Base-by-base conservation (phyloP, 2,797 vertebrate species). In the Amazona ochrocephala region DNA sequence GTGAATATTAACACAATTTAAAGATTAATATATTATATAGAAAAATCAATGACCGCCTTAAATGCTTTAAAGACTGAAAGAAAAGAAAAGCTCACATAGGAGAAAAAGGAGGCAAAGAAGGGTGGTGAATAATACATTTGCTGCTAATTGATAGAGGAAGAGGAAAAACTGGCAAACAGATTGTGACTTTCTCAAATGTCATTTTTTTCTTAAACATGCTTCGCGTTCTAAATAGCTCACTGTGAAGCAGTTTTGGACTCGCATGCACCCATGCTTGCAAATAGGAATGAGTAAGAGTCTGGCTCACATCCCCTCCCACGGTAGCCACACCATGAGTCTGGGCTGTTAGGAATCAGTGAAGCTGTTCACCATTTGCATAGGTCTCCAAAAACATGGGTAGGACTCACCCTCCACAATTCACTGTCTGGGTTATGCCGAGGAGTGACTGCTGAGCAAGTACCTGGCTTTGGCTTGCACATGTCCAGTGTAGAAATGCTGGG, bases 171-270 rank as follows among this genome's bases (percentile, higher is more conserved):
- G 89, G 94, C 86, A 94, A 95, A 89, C 95, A 95, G 90, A 89
- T 86, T 87, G 92, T 95, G 92, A 90, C 94, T 96, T 94, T 96
- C 90, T 95, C 74, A 82, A 95, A 96, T 92, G 93, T 84, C 73
- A 81, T 84, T 81, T 80, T 81, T 80, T 64, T 80, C 73, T 93
- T 79, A 83, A 93, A 64, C 91, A 72, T 73, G 24, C 65, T 91
- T 79, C 70, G 95, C 24, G 13, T 91, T 87, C 88, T 91, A 83
- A 96, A 91, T 90, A 96, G 75, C 90, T 87, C 70, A 5, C 61
- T 62, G 78, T 23, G 72, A 65, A 70, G 78, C 58, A 53, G 87
- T 83, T 94, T 92, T 87, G 89, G 91, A 92, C 90, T 95, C 0
- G 0, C 42, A 62, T 83, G 92, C 76, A 95, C 89, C 51, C 92